These are phyloP conservation scores for Cydia pomonella DNA, from an alignment of 1,140 invertebrate genomes.

Conservation along the genomic window DNA sequence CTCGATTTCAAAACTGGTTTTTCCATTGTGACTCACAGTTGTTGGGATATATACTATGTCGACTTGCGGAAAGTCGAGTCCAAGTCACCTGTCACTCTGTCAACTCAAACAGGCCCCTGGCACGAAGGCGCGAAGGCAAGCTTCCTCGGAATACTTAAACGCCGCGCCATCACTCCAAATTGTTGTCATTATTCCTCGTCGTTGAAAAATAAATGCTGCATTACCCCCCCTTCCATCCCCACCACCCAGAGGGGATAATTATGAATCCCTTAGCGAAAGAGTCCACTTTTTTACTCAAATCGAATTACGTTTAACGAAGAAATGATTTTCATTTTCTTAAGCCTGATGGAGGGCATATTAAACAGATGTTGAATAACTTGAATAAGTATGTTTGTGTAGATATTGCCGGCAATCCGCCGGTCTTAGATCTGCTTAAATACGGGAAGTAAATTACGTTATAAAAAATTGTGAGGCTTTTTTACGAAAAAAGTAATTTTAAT, in stretches of 20 bases:
- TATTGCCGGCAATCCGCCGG: background rate
- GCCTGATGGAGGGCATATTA: background rate
- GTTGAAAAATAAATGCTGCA: constrained; percentile 29
- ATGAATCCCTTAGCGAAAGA: constrained; percentile 30
- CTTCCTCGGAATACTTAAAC: background rate
- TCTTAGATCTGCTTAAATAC: background rate
- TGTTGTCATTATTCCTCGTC: constrained; percentile 25
- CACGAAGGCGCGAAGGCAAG: background rate
- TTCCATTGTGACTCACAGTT: too few relatives aligned
- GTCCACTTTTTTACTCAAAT: constrained; percentile 29
- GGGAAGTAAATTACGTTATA: background rate
- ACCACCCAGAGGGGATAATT: background rate
- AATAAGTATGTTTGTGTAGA: background rate
- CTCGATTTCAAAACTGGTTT: too few relatives aligned
- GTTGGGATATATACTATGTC: too few relatives aligned
- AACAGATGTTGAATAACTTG: background rate
- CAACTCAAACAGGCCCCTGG: background rate
- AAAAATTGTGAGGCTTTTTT: too few relatives aligned
- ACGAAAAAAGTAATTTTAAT: too few relatives aligned
- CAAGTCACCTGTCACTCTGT: background rate
- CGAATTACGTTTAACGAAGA: constrained; percentile 29
- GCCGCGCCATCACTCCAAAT: constrained; percentile 6
- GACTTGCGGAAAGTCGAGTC: too few relatives aligned
- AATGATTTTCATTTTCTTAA: constrained; percentile 31
- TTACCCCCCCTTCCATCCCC: constrained; percentile 2